Evolutionary conservation across 2,797 vertebrate genomes (phyloP), one percentile per base, ranked within the genome.

Genomic region (Potorous gilbertii): DNA sequence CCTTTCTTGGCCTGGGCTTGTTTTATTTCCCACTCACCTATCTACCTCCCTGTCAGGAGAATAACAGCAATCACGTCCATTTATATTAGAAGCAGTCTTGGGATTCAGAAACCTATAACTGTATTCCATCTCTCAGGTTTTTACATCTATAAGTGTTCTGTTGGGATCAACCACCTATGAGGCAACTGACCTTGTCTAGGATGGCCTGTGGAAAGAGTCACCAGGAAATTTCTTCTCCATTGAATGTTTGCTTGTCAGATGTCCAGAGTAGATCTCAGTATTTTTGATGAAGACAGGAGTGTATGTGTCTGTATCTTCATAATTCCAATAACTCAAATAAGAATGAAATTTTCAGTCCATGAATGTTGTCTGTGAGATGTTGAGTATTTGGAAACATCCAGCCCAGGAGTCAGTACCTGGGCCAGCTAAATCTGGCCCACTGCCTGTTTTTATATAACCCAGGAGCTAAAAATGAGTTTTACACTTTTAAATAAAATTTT

Each of bases 91-190:
- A 74, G 55, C 55, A 90, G 52, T 89, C 92, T 90, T 46, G 55
- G 91, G 91, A 95, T 95, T 89, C 54, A 89, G 56, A 4, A 87
- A 34, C 34, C 24, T 89, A 59, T 93, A 62, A 31, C 21, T 95
- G 14, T 56, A 81, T 92, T 94, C 90, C 31, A 94, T 94, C 92
- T 59, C 91, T 95, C 89, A 93, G n/a, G 95, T 96, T 94, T 94
- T 93, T 96, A 62, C 24, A 52, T 66, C 90, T 95, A 91, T 90
- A 81, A 95, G 95, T 94, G 55, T 87, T 87, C 24, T 55, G 14
- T 54, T 18, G 34, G 74, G 87, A 66, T 24, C 40, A 87, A 90
- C 40, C 4, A 13, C 1, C 5, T 28, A 28, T 27, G 90, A 92
- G 56, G n/a, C 24, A 91, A 52, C 62, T 81, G 89, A 55, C 59